phyloP scores from a whole-genome alignment of 2,113 vertebrate species.

The Chaetodon trifascialis region DNA sequence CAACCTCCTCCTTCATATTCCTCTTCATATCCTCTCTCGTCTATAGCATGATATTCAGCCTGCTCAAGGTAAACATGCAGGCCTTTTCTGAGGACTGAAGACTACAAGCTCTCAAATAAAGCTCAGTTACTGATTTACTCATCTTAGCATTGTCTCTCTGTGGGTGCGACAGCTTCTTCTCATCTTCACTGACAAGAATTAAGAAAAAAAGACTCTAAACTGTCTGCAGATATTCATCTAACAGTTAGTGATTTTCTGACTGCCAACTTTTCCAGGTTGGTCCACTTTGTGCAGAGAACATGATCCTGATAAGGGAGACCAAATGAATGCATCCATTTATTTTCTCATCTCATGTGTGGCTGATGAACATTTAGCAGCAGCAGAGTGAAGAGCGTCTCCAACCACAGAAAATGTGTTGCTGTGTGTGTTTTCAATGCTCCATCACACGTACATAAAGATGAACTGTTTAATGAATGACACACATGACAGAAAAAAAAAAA shows the following conservation, averaged over 20 bases:
- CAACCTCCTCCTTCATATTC: conserved; percentile 41
- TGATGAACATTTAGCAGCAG: background rate
- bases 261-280: background rate
- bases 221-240: background rate
- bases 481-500: background rate
- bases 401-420: background rate
- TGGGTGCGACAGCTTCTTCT: background rate
- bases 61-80: conserved; percentile 56
- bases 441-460: background rate
- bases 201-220: background rate
- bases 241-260: background rate
- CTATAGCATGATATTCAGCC: conserved; percentile 49
- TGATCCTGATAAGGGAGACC: background rate
- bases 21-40: conserved; percentile 56
- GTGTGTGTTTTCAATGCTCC: background rate
- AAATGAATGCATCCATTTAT: background rate
- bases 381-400: background rate
- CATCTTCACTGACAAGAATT: background rate
- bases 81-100: background rate
- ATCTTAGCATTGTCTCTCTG: background rate
- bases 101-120: background rate
- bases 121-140: background rate
- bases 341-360: background rate
- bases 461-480: background rate
- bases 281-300: background rate